Conservation (phyloP, 2,888 invertebrate genomes). For the Hypomecis punctinalis region DNA sequence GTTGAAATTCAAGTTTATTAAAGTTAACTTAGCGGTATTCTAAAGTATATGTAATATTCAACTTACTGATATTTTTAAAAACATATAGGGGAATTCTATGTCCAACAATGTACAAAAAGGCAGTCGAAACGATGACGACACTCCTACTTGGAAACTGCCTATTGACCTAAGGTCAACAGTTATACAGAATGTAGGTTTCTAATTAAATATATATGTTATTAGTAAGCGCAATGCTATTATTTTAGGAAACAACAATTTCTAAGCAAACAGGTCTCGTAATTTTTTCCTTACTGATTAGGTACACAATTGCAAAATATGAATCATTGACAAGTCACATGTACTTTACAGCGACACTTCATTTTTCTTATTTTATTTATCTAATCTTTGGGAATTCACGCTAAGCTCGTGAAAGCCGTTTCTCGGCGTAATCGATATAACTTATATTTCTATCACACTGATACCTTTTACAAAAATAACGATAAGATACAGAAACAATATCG, state of each 20-base stretch:
- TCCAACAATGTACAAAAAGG: too few relatives aligned
- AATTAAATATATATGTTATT: too few relatives aligned
- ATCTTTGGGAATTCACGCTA: neutral
- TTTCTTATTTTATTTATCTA: slow-evolving; percentile 6
- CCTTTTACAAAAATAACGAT: neutral
- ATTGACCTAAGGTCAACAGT: too few relatives aligned
- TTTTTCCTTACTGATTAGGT: slow-evolving; percentile 5
- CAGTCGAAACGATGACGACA: too few relatives aligned
- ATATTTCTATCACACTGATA: neutral
- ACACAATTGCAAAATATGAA: neutral
- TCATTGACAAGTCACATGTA: slow-evolving; percentile 4
- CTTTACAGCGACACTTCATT: neutral
- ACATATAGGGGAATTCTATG: too few relatives aligned
- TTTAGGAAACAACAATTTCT: slow-evolving; percentile 3
- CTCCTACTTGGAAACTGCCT: too few relatives aligned
- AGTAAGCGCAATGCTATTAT: neutral
- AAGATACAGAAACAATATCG: neutral
- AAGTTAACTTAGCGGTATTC: too few relatives aligned
- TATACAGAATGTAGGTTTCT: too few relatives aligned
- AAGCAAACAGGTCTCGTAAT: neutral
- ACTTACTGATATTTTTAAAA: too few relatives aligned
- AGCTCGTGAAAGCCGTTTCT: neutral
- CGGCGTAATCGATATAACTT: neutral
- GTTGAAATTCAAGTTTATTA: too few relatives aligned
- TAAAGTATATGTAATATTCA: too few relatives aligned